These are phyloP conservation scores for Thamnophis elegans DNA, from an alignment of 2,797 vertebrate species.

Conservation along the genomic window DNA sequence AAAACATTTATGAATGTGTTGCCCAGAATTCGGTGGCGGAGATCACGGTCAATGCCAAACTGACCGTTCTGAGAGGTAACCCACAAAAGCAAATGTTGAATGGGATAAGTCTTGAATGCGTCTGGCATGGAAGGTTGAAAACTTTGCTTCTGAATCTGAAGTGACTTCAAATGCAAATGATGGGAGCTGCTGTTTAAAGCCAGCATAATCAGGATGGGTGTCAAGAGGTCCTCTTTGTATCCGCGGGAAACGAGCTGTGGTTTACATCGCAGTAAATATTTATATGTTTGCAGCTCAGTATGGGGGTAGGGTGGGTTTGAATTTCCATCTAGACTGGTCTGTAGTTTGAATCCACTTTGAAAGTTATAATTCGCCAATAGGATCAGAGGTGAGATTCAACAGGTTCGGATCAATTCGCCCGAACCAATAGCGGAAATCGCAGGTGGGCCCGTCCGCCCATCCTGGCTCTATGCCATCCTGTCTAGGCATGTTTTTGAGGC, in stretches of 20 bases:
- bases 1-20: constrained; percentile 95
- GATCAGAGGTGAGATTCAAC: not conserved
- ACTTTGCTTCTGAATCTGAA: not conserved
- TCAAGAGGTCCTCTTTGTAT: not conserved
- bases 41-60: constrained; percentile 89
- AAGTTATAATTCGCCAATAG: not conserved
- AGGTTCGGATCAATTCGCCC: no score
- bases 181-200: not conserved
- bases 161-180: not conserved
- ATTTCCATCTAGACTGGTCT: not conserved
- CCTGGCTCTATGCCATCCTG: no score
- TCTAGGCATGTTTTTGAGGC: no score
- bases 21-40: constrained; percentile 90
- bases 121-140: not conserved
- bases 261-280: not conserved
- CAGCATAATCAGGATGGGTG: not conserved
- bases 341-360: not conserved
- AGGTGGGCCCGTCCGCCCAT: no score
- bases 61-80: constrained; percentile 98
- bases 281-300: not conserved
- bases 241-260: no score
- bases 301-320: not conserved
- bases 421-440: no score
- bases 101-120: no score
- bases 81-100: no score